Conservation (phyloP, 2,113 vertebrate species). For the Dolichotis patagonum region DNA sequence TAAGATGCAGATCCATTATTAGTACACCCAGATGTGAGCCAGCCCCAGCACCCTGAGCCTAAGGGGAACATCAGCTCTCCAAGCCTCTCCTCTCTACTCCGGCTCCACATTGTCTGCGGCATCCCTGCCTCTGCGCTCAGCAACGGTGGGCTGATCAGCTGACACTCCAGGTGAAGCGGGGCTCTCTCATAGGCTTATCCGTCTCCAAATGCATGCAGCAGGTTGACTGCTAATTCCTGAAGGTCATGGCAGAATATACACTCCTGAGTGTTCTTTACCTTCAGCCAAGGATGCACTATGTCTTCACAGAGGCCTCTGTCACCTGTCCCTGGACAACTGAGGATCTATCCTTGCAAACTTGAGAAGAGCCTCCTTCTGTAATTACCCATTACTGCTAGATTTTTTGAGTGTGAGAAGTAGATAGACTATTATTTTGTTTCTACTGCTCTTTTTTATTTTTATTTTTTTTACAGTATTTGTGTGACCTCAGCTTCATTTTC, state of each 20-base stretch:
- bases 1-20: background rate
- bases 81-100: background rate
- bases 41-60: background rate
- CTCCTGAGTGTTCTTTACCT: background rate
- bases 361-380: background rate
- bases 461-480: background rate
- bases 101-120: background rate
- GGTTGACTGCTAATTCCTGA: background rate
- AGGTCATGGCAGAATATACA: background rate
- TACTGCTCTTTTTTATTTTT: background rate
- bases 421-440: background rate
- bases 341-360: background rate
- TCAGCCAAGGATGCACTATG: background rate
- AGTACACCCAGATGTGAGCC: background rate
- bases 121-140: background rate
- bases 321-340: background rate
- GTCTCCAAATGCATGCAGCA: background rate
- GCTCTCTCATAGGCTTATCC: background rate
- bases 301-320: background rate
- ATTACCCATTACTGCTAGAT: background rate
- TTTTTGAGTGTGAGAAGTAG: background rate
- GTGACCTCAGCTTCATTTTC: constrained; percentile 16
- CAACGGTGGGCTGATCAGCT: background rate
- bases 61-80: background rate
- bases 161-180: background rate